Conservation (phyloP, 1,140 invertebrate genomes). For the Euura lappo region DNA sequence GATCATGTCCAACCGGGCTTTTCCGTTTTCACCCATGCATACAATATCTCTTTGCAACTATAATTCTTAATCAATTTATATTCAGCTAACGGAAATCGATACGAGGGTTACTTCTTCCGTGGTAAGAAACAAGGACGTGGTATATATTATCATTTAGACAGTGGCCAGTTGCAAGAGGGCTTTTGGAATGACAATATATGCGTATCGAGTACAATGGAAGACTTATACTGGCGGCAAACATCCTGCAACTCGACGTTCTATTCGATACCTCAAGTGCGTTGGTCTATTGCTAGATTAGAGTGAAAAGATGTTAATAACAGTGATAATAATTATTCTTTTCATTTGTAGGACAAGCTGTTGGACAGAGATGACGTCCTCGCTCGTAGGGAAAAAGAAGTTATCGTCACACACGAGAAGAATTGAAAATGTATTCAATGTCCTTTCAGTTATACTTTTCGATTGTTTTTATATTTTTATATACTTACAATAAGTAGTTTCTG, state of each 20-base stretch:
- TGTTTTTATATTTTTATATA: no score
- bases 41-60: constrained; percentile 14
- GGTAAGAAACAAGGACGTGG: constrained; percentile 66
- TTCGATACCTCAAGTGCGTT: constrained; percentile 62
- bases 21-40: background rate
- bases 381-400: constrained; percentile 12
- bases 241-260: constrained; percentile 60
- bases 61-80: constrained; percentile 13
- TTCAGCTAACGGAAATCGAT: constrained; percentile 65
- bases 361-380: background rate
- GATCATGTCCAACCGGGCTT: no score
- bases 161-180: constrained; percentile 67
- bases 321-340: constrained; percentile 13
- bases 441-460: no score
- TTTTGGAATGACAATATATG: constrained; percentile 62
- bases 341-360: constrained; percentile 14
- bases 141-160: constrained; percentile 65
- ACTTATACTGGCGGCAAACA: constrained; percentile 64
- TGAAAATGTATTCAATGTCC: background rate
- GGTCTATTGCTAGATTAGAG: background rate
- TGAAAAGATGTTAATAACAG: constrained; percentile 10
- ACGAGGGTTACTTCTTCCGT: constrained; percentile 65
- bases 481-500: no score
- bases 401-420: constrained; percentile 3
- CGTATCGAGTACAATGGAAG: constrained; percentile 59